Percentiles rank a stretch among this genome's conserved stretches.
Evolutionary conservation across 1,140 invertebrate genomes (phyloP).

Genomic region (Leptopilina clavipes): DNA sequence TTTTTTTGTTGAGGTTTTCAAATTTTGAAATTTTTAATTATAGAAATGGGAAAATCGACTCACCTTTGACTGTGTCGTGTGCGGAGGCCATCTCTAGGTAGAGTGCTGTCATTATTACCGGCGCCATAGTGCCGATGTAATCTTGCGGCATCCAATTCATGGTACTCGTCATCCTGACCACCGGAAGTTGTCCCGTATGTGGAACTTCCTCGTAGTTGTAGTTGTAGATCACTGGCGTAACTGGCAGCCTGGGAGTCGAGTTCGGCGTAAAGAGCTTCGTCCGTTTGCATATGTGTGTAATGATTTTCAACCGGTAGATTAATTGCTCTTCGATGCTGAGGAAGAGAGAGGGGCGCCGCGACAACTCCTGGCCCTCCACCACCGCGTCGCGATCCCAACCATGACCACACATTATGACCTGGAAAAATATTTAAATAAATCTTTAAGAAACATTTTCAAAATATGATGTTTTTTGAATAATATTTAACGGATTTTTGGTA

Average conservation of each 20-base stretch:
- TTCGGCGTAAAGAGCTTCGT: slow-evolving; percentile 82
- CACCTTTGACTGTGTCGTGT: slow-evolving; percentile 72
- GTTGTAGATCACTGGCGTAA: slow-evolving; percentile 72
- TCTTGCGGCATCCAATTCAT: slow-evolving; percentile 71
- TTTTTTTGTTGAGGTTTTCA: no score
- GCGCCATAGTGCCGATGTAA: slow-evolving; percentile 71
- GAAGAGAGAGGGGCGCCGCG: slow-evolving; percentile 70
- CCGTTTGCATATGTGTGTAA: slow-evolving; percentile 82
- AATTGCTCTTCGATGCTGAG: slow-evolving; percentile 69
- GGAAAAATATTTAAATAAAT: slow-evolving; percentile 24
- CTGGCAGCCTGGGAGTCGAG: slow-evolving; percentile 76
- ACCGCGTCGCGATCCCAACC: slow-evolving; percentile 77
- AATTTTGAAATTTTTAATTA: no score
- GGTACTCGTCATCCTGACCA: slow-evolving; percentile 72
- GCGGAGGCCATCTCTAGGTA: slow-evolving; percentile 67
- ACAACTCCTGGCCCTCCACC: slow-evolving; percentile 70
- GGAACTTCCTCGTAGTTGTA: slow-evolving; percentile 70
- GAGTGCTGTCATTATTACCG: slow-evolving; percentile 62
- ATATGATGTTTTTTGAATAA: no score
- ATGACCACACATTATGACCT: slow-evolving; percentile 79
- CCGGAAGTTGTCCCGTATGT: slow-evolving; percentile 68
- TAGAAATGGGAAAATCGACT: no score
- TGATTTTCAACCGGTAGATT: slow-evolving; percentile 80
- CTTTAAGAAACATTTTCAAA: no score
- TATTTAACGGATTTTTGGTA: no score